Evolutionary conservation across 2,797 vertebrate genomes (phyloP), one percentile per base, ranked within the genome.

Genomic region (Gallinago nigripennis): DNA sequence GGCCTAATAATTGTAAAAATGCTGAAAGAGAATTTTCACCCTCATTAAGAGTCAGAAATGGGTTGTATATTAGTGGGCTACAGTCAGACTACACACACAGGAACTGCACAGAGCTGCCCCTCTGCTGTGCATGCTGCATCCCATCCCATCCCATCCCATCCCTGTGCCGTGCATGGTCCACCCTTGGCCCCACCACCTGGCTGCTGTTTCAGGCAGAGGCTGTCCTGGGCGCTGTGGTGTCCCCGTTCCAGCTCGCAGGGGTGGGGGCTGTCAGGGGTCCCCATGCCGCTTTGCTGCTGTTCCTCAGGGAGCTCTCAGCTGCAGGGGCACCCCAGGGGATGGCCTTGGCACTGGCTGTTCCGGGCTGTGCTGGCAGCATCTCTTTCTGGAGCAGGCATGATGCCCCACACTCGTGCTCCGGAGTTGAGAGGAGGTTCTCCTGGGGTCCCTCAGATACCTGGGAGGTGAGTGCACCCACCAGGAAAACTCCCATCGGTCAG

Each of bases 1-100:
- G 87, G 85, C 64, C 37, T 84, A 86, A 91, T 92, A 95, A 81
- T 82, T 89, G 54, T 72, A 81, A 82, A 92, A 95, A 90, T 72
- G 30, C 69, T 60, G 46, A 71, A 89, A 93, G 46, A 86, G 41
- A 82, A 83, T 91, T 86, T 91, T 93, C 30, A 54, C 13, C 37
- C 33, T 90, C 27, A 31, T 89, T 78, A 89, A 37, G 82, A 75
- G 27, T 71, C 79, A 87, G 68, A 93, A 94, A 68, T 58, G 33
- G 27, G 37, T 81, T 85, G 21, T 71, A 4, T 41, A 14, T 72
- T 65, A 69, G 66, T 57, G 35, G 9, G 25, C 35, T 86, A 27
- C 7, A 77, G 35, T 82, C 56, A 50, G 31, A 31, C 23, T 78
- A 58, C 19, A 15, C 15, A 11, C 4, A 2, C 21, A 30, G 57